Evolutionary conservation across 2,888 invertebrate genomes (phyloP).

Genomic region (Uloborus plumipes): DNA sequence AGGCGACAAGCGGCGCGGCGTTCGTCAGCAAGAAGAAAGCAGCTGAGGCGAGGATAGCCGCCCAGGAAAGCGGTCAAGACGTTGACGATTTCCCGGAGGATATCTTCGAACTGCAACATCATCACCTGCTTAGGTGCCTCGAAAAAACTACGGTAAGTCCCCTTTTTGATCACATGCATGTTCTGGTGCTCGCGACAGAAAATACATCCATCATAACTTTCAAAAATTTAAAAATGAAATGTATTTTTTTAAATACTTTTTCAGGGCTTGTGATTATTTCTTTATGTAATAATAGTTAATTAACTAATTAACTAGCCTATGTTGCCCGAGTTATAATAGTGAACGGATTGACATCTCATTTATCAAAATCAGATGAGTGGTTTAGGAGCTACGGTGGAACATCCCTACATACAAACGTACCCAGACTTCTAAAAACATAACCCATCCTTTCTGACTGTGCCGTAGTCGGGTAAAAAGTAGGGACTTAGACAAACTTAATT

Average conservation of each 20-base stretch:
- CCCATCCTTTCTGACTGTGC: no score
- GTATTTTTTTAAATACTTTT: neutral
- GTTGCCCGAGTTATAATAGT: no score
- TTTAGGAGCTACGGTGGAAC: no score
- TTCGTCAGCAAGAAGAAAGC: slow-evolving; percentile 99
- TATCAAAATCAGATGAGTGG: no score
- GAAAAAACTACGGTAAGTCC: slow-evolving; percentile 93
- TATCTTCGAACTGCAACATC: slow-evolving; percentile 98
- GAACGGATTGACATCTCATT: no score
- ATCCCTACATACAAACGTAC: no score
- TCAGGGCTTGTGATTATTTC: neutral
- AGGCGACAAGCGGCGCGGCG: slow-evolving; percentile 98
- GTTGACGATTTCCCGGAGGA: slow-evolving; percentile 92
- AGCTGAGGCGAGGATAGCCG: slow-evolving; percentile 91
- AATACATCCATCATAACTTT: neutral
- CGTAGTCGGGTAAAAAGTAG: no score
- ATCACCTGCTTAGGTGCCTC: slow-evolving; percentile 95
- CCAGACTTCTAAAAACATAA: no score
- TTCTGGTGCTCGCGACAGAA: neutral
- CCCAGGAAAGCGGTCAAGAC: slow-evolving; percentile 86
- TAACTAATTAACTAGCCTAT: no score
- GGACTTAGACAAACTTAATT: no score
- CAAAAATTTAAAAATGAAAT: neutral
- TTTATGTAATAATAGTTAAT: no score
- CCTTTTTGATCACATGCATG: neutral